phyloP scores from a whole-genome alignment of 2,113 vertebrate genomes.

The Chionomys nivalis region DNA sequence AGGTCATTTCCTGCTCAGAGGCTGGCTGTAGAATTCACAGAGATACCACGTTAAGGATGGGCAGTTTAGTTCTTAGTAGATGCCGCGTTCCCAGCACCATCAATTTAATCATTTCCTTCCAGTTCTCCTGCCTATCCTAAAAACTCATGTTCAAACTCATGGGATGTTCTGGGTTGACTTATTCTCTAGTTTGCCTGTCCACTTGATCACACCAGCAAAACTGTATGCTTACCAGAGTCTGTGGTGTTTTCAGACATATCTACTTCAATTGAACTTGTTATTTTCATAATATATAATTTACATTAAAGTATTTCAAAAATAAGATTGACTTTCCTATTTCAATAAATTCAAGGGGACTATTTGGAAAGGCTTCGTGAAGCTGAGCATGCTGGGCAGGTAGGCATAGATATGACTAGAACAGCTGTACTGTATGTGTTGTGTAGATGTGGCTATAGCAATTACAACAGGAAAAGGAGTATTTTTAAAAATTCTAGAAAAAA shows the following conservation, averaged over 20 bases:
- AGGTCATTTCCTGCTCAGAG: neutral
- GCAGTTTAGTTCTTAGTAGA: neutral
- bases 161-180: neutral
- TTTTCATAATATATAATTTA: neutral
- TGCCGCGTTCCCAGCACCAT: neutral
- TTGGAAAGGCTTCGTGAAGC: conserved; percentile 25
- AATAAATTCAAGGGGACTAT: neutral
- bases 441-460: neutral
- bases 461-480: neutral
- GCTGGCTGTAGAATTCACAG: conserved; percentile 1
- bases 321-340: neutral
- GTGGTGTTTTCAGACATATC: neutral
- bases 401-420: neutral
- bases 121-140: neutral
- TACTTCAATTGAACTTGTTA: neutral
- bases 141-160: neutral
- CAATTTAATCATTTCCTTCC: neutral
- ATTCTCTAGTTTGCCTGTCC: neutral
- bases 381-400: neutral
- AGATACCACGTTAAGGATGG: neutral
- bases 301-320: neutral
- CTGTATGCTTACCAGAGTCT: neutral
- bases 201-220: neutral
- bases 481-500: neutral
- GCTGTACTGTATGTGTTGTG: neutral